Conservation (phyloP, 1,140 invertebrate genomes). For the Macrobrachium nipponense region DNA sequence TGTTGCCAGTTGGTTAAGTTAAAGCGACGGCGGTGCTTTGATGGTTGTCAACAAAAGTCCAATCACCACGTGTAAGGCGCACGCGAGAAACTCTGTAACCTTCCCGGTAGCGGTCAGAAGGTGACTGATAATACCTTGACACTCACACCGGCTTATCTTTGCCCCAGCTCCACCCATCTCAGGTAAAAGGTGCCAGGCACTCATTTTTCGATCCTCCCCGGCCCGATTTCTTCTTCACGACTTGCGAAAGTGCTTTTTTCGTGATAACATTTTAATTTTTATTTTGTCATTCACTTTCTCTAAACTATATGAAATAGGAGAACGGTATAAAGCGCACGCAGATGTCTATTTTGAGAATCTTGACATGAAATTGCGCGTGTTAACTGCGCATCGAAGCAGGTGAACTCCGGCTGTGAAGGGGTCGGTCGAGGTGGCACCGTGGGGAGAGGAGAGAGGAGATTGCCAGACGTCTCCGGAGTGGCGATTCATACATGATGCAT, state of each 20-base stretch:
- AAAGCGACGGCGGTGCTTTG: background rate
- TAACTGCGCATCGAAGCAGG: no score
- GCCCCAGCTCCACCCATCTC: slow-evolving; percentile 46
- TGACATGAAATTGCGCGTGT: no score
- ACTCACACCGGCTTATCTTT: slow-evolving; percentile 48
- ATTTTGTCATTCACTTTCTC: no score
- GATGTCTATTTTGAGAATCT: no score
- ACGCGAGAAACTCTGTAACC: slow-evolving; percentile 14
- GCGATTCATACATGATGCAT: no score
- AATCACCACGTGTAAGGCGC: slow-evolving; percentile 28
- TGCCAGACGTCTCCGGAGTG: no score
- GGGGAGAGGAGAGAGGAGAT: no score
- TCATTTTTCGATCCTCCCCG: background rate
- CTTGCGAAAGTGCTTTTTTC: background rate
- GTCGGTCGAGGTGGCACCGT: no score
- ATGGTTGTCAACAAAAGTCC: background rate
- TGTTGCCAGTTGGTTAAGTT: background rate
- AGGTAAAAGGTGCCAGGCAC: slow-evolving; percentile 39
- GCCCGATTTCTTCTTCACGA: background rate
- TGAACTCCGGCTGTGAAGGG: no score
- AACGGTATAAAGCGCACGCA: no score
- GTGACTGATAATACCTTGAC: slow-evolving; percentile 51
- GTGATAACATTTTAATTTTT: no score
- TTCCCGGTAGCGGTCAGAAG: slow-evolving; percentile 22
- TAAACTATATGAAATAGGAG: no score